phyloP scores from a whole-genome alignment of 2,113 vertebrate species.

The Ivindomyrus marchei region DNA sequence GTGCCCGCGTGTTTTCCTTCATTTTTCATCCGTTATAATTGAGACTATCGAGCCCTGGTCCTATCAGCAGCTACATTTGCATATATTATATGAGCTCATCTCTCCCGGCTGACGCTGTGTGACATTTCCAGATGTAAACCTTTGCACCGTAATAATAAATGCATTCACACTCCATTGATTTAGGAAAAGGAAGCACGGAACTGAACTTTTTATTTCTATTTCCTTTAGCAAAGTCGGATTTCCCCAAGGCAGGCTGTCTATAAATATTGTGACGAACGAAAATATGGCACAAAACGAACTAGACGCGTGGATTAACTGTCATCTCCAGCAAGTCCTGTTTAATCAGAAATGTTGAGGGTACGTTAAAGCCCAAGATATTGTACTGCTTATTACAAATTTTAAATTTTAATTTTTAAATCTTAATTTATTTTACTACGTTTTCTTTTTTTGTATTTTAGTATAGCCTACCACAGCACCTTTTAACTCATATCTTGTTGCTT shows the following conservation, averaged over 20 bases:
- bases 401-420: not conserved
- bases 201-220: slow-evolving; percentile 37
- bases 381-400: not conserved
- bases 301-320: not conserved
- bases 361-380: not conserved
- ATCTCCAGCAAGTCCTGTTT: not conserved
- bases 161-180: not conserved
- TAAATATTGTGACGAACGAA: not conserved
- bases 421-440: not conserved
- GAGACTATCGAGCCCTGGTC: not conserved
- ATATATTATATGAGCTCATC: not conserved
- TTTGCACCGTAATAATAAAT: not conserved
- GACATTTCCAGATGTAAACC: not conserved
- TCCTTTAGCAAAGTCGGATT: slow-evolving; percentile 48
- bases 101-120: not conserved
- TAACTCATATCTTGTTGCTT: not conserved
- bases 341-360: slow-evolving; percentile 15
- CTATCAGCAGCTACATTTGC: not conserved
- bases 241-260: slow-evolving; percentile 37
- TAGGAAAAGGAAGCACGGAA: slow-evolving; percentile 42
- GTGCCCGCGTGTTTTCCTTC: not conserved
- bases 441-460: not conserved
- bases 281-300: slow-evolving; percentile 17
- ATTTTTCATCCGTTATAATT: not conserved
- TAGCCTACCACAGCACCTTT: not conserved